These are phyloP conservation scores for Chironomus tepperi DNA, from an alignment of 1,140 invertebrate species.

Conservation along the genomic window DNA sequence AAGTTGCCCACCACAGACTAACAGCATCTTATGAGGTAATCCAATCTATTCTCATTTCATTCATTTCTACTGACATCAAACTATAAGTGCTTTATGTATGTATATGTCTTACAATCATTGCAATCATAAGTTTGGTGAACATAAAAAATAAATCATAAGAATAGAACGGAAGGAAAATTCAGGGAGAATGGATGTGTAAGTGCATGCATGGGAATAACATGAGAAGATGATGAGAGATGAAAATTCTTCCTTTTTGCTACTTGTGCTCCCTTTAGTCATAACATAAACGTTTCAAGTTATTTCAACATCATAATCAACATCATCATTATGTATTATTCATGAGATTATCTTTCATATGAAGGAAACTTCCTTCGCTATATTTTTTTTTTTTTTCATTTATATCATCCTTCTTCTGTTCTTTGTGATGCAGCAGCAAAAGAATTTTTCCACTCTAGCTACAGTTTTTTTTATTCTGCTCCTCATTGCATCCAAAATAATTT, in stretches of 20 bases:
- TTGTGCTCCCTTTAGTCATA: neutral
- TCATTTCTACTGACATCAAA: no score
- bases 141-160: no score
- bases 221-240: neutral
- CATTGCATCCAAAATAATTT: no score
- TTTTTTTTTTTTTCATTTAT: no score
- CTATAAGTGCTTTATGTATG: no score
- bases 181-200: neutral
- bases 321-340: slow-evolving; percentile 2
- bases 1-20: no score
- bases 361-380: neutral
- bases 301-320: slow-evolving; percentile 14
- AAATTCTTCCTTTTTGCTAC: neutral
- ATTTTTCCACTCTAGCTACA: neutral
- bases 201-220: neutral
- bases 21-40: no score
- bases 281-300: slow-evolving; percentile 8
- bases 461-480: neutral
- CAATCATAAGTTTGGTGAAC: no score
- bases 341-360: slow-evolving; percentile 8
- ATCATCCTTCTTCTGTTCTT: no score
- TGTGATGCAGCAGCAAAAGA: neutral
- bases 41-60: no score
- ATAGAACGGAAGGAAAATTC: no score
- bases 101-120: no score